phyloP scores from a whole-genome alignment of 2,888 invertebrate genomes.

The Scrobipalpa atriplicella region DNA sequence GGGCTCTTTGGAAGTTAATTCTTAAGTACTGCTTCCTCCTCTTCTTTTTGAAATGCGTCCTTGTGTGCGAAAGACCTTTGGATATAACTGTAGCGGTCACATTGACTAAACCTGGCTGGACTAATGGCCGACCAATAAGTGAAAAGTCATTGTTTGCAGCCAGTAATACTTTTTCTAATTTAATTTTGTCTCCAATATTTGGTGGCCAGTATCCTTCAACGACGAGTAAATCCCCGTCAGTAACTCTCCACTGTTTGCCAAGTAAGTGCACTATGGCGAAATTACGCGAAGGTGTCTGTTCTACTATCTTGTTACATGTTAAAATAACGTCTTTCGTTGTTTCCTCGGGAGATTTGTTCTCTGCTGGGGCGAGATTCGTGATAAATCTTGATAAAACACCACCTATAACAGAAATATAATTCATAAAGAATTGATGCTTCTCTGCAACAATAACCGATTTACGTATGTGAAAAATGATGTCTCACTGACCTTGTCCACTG shows the following conservation, averaged over 20 bases:
- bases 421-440: not conserved
- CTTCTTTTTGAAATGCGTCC: conserved; percentile 89
- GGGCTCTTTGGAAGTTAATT: conserved; percentile 87
- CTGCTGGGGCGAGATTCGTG: conserved; percentile 53
- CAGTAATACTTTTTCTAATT: conserved; percentile 91
- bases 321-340: conserved; percentile 80
- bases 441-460: not conserved
- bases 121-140: conserved; percentile 89
- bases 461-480: not conserved
- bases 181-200: conserved; percentile 89
- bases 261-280: conserved; percentile 92
- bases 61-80: conserved; percentile 91
- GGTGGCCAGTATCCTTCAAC: conserved; percentile 94
- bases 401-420: conserved; percentile 50
- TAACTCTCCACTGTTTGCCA: conserved; percentile 93
- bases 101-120: conserved; percentile 87
- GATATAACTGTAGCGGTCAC: conserved; percentile 93
- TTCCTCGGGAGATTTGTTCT: conserved; percentile 50
- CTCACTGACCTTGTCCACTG: conserved; percentile 54
- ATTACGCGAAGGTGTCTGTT: conserved; percentile 83
- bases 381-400: conserved; percentile 66
- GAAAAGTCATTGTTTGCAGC: conserved; percentile 92
- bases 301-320: conserved; percentile 85
- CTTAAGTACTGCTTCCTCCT: conserved; percentile 90
- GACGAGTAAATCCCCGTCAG: conserved; percentile 92